phyloP scores from a whole-genome alignment of 1,140 invertebrate species.

The Eriosoma lanigerum region DNA sequence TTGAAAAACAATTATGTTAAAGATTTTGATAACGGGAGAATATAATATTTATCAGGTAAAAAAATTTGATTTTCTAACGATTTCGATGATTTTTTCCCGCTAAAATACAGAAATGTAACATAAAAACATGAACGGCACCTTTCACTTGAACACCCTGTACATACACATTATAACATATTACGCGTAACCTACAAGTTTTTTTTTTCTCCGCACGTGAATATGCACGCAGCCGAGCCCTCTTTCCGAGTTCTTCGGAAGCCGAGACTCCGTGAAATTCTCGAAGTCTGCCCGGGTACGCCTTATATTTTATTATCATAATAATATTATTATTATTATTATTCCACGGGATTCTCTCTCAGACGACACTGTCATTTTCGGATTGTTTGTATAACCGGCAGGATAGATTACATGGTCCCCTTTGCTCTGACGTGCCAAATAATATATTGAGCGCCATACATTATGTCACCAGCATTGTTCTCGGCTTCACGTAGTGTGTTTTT shows the following conservation, averaged over 20 bases:
- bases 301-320: neutral
- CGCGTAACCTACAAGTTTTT: too few species aligned
- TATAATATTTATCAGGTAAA: too few species aligned
- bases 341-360: constrained; percentile 6
- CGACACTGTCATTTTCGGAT: neutral
- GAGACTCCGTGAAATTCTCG: neutral
- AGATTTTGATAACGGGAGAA: too few species aligned
- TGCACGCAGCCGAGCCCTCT: too few species aligned
- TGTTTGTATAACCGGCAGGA: neutral
- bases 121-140: too few species aligned
- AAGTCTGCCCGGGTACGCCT: neutral
- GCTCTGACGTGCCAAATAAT: constrained; percentile 26
- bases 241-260: neutral
- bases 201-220: too few species aligned
- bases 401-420: neutral
- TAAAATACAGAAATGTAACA: too few species aligned
- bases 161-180: too few species aligned
- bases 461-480: constrained; percentile 2
- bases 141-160: too few species aligned
- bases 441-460: constrained; percentile 13
- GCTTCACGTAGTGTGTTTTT: neutral
- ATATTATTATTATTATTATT: neutral
- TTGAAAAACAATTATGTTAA: too few species aligned
- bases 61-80: too few species aligned
- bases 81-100: too few species aligned